Base-by-base conservation (phyloP, 2,888 invertebrate species). In the Selenia dentaria region DNA sequence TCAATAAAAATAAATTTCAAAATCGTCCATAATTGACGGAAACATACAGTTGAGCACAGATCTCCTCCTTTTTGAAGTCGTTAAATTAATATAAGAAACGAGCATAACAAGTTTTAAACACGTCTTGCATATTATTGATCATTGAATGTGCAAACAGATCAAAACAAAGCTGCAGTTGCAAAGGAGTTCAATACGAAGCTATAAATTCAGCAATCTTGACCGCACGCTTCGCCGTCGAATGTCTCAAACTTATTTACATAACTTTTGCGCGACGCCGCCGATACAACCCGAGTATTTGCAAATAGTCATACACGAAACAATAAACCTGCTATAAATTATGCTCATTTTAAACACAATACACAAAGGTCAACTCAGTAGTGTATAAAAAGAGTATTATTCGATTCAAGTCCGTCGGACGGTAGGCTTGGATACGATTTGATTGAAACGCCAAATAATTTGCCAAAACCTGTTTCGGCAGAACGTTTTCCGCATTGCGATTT, bases 391-490 rank as follows among this genome's bases (percentile, higher is more conserved):
- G 54, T 55, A 53, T 60, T 58, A 50, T 44, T 51, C 40, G 51
- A 64, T 51, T 53, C n/a, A n/a, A n/a, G n/a, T n/a, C 51, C 39
- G 40, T 51, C 50, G 34, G 49, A 51, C 51, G 33, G 49, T 54
- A 45, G 48, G 59, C 46, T 51, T 53, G 48, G 56, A 46, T 46
- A 54, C 62, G 55, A 64, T 70, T 66, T 64, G 71, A 70, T 69
- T 68, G 64, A 66, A 67, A 63, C 59, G 62, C 50, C 59, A 64
- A 64, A 64, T 65, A 59, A 68, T 67, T 67, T 64, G 59, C 57
- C 37, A 57, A 57, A 53, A 51, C 59, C 60, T 54, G 63, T 64
- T 64, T 58, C 58, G 58, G 46, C 42, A 50, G 53, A 54, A 49
- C 56, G 62, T 64, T 62, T 64, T 59, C 56, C 59, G 54, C 54